Conservation (phyloP, 2,797 vertebrate genomes). For the Karalla daura region DNA sequence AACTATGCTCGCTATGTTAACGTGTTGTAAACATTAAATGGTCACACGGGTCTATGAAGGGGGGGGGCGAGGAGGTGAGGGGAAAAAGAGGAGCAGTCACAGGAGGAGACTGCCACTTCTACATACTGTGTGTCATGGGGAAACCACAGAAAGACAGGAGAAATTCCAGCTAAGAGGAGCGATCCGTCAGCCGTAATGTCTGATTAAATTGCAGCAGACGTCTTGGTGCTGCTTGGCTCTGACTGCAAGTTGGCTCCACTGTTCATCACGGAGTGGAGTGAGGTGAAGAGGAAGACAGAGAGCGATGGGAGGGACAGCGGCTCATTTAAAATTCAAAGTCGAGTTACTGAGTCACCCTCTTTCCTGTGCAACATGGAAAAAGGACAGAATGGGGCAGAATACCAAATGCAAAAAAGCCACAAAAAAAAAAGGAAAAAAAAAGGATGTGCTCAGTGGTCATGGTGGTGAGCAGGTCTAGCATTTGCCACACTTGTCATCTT, state of each 20-base stretch:
- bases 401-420: background rate
- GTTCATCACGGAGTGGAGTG: constrained; percentile 25
- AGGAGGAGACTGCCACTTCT: background rate
- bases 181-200: constrained; percentile 34
- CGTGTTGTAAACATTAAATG: constrained; percentile 55
- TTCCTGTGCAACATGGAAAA: background rate
- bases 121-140: background rate
- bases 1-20: constrained; percentile 58
- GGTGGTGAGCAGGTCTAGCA: background rate
- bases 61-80: no score
- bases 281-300: background rate
- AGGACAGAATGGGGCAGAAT: background rate
- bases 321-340: background rate
- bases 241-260: background rate
- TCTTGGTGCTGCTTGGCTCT: constrained; percentile 22
- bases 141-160: constrained; percentile 22
- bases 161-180: constrained; percentile 27
- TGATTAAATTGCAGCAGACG: constrained; percentile 26
- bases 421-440: background rate
- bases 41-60: constrained; percentile 1
- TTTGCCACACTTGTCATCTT: no score
- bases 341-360: background rate
- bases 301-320: background rate
- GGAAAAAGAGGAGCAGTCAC: background rate
- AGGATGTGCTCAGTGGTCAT: no score